phyloP scores from a whole-genome alignment of 2,888 invertebrate species.

The Torymus texanus region DNA sequence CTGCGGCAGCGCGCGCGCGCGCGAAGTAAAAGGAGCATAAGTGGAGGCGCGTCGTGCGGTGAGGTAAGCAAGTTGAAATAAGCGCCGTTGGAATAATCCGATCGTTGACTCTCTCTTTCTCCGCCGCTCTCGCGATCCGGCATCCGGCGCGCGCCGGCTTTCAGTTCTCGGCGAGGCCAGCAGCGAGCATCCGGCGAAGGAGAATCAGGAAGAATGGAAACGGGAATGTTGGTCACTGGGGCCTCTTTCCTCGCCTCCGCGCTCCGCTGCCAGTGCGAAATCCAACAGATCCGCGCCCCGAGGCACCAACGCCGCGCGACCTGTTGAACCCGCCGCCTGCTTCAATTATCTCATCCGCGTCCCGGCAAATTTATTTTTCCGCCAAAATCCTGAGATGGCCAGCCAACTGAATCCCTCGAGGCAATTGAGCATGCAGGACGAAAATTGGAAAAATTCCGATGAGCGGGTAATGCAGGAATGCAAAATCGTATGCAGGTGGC shows the following conservation, averaged over 20 bases:
- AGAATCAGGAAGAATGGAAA: constrained; percentile 65
- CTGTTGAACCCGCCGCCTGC: constrained; percentile 33
- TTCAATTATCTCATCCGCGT: background rate
- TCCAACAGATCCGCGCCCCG: background rate
- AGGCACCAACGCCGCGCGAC: background rate
- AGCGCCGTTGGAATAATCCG: constrained; percentile 43
- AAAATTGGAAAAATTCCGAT: too few species aligned
- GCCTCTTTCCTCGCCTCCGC: constrained; percentile 60
- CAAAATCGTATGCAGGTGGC: too few species aligned
- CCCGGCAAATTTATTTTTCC: too few species aligned
- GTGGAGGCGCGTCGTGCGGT: background rate
- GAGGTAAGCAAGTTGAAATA: constrained; percentile 8
- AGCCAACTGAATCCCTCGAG: too few species aligned
- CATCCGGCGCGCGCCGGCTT: too few species aligned
- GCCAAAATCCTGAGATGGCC: too few species aligned
- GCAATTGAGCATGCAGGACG: too few species aligned
- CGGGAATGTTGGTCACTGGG: constrained; percentile 71
- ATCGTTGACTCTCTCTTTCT: constrained; percentile 46
- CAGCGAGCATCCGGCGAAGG: constrained; percentile 60
- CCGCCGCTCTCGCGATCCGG: constrained; percentile 26
- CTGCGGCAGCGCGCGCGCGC: too few species aligned
- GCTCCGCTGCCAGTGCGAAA: background rate
- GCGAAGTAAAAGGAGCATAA: too few species aligned
- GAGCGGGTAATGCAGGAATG: background rate
- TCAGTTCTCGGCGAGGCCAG: too few species aligned